phyloP scores from a whole-genome alignment of 2,888 invertebrate genomes.

The Syrphus vitripennis region DNA sequence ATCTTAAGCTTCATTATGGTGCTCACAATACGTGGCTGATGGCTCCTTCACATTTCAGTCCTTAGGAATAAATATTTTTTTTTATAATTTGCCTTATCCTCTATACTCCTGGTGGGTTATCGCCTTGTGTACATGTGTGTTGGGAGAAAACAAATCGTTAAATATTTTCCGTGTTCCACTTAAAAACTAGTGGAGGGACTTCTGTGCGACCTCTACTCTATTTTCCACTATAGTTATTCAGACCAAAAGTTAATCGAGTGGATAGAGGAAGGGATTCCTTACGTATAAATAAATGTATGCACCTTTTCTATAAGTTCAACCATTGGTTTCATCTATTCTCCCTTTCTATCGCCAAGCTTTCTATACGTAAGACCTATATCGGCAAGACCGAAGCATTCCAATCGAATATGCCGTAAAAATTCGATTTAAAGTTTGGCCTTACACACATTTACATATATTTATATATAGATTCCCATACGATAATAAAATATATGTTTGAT shows the following conservation, averaged over 20 bases:
- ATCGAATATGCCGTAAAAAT: constrained; percentile 65
- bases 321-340: background rate
- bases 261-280: constrained; percentile 45
- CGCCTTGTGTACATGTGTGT: constrained; percentile 4
- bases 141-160: constrained; percentile 51
- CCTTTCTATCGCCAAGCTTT: background rate
- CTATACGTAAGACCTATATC: background rate
- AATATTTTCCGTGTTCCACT: constrained; percentile 61
- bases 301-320: constrained; percentile 37
- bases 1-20: constrained; percentile 3
- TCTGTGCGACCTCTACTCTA: constrained; percentile 4
- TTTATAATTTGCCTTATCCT: background rate
- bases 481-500: constrained; percentile 61
- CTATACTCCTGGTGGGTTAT: background rate
- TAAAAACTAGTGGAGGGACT: constrained; percentile 20
- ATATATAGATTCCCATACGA: constrained; percentile 38
- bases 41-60: constrained; percentile 8
- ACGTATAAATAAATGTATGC: background rate
- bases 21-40: background rate
- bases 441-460: constrained; percentile 50
- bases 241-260: constrained; percentile 54
- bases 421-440: constrained; percentile 66
- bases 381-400: constrained; percentile 39
- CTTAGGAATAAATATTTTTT: background rate
- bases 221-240: constrained; percentile 40